Evolutionary conservation across 2,113 vertebrate species (phyloP).

Genomic region (Alligator sinensis): DNA sequence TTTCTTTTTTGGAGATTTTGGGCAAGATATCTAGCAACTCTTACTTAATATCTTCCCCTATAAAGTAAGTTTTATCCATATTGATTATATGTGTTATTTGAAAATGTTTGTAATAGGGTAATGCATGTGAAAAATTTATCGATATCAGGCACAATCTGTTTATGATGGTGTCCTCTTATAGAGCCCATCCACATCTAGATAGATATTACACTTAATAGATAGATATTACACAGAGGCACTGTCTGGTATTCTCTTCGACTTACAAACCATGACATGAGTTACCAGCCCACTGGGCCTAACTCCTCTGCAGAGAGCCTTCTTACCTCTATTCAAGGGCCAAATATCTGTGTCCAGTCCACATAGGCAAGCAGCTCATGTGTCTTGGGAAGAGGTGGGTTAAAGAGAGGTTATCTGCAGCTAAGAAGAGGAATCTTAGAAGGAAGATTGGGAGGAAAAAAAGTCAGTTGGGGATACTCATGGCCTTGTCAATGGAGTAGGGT

Average conservation of each 20-base stretch:
- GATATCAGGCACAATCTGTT: neutral
- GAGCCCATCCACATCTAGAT: neutral
- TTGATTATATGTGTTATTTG: accelerated
- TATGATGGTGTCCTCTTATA: neutral
- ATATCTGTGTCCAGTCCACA: neutral
- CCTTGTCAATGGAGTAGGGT: neutral
- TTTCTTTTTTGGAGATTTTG: neutral
- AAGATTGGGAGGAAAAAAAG: neutral
- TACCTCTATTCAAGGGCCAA: neutral
- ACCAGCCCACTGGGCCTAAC: neutral
- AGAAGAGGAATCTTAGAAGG: neutral
- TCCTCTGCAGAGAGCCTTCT: neutral
- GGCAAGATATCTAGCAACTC: neutral
- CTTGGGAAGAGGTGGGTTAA: neutral
- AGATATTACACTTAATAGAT: neutral
- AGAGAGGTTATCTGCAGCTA: neutral
- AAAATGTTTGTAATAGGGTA: neutral
- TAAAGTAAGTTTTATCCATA: neutral
- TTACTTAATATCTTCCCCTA: neutral
- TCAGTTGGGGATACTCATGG: neutral
- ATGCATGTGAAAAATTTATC: neutral
- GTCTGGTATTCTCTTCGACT: neutral
- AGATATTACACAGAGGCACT: neutral
- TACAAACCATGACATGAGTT: neutral
- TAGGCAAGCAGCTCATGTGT: neutral